Evolutionary conservation across 2,113 vertebrate species (phyloP), one percentile per base, ranked within the genome.

Genomic region (Erythrocebus patas): DNA sequence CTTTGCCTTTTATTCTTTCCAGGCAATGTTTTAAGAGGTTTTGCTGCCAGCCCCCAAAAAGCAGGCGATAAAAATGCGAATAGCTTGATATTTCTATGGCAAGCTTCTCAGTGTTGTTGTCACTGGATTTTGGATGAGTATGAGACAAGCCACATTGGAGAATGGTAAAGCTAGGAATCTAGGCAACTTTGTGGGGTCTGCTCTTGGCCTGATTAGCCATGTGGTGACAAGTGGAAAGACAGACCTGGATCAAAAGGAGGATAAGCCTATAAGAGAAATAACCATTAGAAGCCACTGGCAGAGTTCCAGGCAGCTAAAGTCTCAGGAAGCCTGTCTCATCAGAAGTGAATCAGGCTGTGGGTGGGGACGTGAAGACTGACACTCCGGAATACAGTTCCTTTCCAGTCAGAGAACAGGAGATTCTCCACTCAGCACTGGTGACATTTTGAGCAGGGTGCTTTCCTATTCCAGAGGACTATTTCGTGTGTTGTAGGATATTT

Each of bases 1-100:
- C 93, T 25, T 86, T 92, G 64, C 75, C 80, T 97, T 95, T 96
- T 86, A 81, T 86, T 95, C 73, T 93, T 96, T 93, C 84, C 43
- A 73, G 75, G 50, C 79, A 80, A 80, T 89, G 38, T 17, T 93
- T 94, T 70, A 79, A 89, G 52, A 95, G 72, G 11, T 95, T 96
- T 89, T 86, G 66, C 80, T 89, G 48, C 48, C 43, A 52, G 59
- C 64, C n/a, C n/a, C 50, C 87, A 81, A 78, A 83, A 96, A 95
- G 68, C 88, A 95, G 38, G 35, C 55, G 35, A 35, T 93, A 92
- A 97, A 89, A 91, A 84, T 78, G 84, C 89, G 79, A 75, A 66
- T n/a, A 75, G 61, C 81, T 64, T 91, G 79, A 75, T 87, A 23
- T 80, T 96, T 97, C 89, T 95, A 40, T 40, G 64, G 72, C 35